Percentiles rank a stretch among this genome's conserved stretches.
Conservation (phyloP, 2,797 vertebrate genomes). For the Lates japonicus region DNA sequence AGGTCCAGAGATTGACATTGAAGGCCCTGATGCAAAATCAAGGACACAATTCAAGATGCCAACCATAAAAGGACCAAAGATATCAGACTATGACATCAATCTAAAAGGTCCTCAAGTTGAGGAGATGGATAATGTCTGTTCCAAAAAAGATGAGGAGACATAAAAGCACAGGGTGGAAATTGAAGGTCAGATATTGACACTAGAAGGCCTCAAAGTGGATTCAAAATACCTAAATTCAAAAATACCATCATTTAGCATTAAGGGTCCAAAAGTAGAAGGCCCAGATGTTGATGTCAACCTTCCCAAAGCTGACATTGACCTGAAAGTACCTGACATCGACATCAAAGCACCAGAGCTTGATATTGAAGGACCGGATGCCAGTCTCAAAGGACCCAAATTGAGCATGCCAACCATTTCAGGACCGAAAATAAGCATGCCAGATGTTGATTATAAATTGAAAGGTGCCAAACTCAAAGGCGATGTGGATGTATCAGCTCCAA, state of each 20-base stretch:
- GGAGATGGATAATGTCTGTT: no score
- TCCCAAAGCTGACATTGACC: conserved; percentile 4
- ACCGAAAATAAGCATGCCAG: conserved; percentile 50
- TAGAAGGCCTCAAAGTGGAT: conserved; percentile 32
- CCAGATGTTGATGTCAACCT: conserved; percentile 12
- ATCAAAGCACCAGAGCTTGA: conserved; percentile 36
- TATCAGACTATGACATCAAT: conserved; percentile 66
- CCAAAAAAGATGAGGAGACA: no score
- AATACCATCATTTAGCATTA: conserved; percentile 57
- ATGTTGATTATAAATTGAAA: conserved; percentile 62
- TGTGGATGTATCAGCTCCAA: conserved; percentile 54
- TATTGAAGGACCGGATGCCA: neutral
- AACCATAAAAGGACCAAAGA: conserved; percentile 21
- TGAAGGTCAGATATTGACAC: conserved; percentile 52
- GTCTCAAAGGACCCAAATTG: conserved; percentile 36
- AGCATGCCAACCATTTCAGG: conserved; percentile 69
- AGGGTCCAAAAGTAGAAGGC: neutral
- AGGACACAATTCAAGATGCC: conserved; percentile 41
- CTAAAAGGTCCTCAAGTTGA: conserved; percentile 30
- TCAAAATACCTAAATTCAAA: conserved; percentile 47
- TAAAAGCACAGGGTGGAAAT: conserved; percentile 43
- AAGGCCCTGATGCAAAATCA: conserved; percentile 24
- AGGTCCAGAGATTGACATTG: neutral
- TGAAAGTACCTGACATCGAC: conserved; percentile 7
- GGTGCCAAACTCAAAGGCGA: conserved; percentile 56